A percentile compares a stretch with the other conserved stretches of the same genome.
phyloP scores from a whole-genome alignment of 30 jellyfish, hydroid and myxozoan genomes.

The Rhopilema esculentum region DNA sequence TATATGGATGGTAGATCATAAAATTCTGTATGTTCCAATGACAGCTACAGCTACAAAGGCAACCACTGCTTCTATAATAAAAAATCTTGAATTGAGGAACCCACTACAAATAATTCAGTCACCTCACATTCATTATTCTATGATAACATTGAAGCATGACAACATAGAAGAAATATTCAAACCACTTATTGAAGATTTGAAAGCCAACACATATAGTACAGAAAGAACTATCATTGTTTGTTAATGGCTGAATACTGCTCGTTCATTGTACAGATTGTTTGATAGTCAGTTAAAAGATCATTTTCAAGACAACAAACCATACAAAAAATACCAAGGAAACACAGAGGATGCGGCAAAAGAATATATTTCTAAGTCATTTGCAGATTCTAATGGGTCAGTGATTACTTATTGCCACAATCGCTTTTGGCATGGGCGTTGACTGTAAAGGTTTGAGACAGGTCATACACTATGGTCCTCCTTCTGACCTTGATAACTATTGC shows the following conservation, averaged over 20 bases:
- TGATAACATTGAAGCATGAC: not conserved
- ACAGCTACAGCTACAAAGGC: constrained; percentile 37
- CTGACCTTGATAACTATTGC: constrained; percentile 8
- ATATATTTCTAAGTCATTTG: not conserved
- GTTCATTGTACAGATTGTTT: constrained; percentile 17
- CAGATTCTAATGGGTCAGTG: constrained; percentile 20
- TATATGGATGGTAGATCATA: not conserved
- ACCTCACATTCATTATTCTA: constrained; percentile 8
- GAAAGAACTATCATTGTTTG: constrained; percentile 17
- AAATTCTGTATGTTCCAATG: constrained; percentile 13
- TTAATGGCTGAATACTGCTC: not conserved
- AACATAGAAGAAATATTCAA: not conserved
- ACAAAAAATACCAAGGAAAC: constrained; percentile 13
- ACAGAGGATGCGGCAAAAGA: constrained; percentile 22
- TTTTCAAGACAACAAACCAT: constrained; percentile 8
- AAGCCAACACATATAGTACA: constrained; percentile 10
- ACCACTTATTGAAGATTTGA: constrained; percentile 19
- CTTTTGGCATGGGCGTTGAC: constrained; percentile 44
- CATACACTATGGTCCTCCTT: constrained; percentile 47
- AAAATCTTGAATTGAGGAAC: not conserved
- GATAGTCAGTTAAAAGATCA: not conserved
- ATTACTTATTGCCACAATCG: constrained; percentile 21
- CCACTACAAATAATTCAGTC: constrained; percentile 8
- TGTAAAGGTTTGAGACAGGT: constrained; percentile 16
- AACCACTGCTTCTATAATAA: not conserved